Base-by-base conservation (phyloP, 2,888 invertebrate species). In the Carterocephalus palaemon region DNA sequence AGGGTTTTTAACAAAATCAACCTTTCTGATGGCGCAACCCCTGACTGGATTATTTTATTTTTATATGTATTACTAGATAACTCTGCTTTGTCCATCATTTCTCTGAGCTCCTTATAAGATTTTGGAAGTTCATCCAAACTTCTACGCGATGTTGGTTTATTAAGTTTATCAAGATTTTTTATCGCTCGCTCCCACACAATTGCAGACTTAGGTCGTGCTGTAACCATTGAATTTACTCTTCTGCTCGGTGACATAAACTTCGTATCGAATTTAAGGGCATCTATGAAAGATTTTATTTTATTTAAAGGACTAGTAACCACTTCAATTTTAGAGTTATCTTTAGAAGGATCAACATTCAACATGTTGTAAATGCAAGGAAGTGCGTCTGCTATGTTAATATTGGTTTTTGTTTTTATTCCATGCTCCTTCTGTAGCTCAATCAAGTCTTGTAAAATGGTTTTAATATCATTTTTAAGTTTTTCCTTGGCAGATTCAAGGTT, bases 291-390 rank as follows among this genome's bases (percentile, higher is more conserved):
- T 47, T 60, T 56, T 4, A 82, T 53, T 59, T 68, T 79, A 3
- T 63, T 54, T 13, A 59, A 10, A 13, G 59, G 47, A 5, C 12
- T 31, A 2, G 5, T 4, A n/a, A 17, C 33, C 23, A 40, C 29
- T 10, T 33, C 4, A 8, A 13, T 41, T 37, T 47, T 32, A 42
- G 40, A 9, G 29, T 28, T 2, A 10, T 52, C 54, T 12, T 56
- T 49, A 20, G 16, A 7, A 17, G 31, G 43, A 19, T 59, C 61
- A 5, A 49, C 42, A 38, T 70, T 72, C 8, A 85, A 53, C 22
- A 81, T 56, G 41, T 78, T 77, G 48, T 72, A 75, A 48, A 85
- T 67, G 49, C 85, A 85, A 9, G 85, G 85, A 8, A 86, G 51
- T 0, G 67, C 71, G 42, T 81, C 72, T 2, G 63, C 59, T 31